Percentiles rank a stretch among this genome's conserved stretches.
These are phyloP conservation scores for Trichomalopsis sarcophagae DNA, from an alignment of 1,140 invertebrate genomes.

Conservation along the genomic window DNA sequence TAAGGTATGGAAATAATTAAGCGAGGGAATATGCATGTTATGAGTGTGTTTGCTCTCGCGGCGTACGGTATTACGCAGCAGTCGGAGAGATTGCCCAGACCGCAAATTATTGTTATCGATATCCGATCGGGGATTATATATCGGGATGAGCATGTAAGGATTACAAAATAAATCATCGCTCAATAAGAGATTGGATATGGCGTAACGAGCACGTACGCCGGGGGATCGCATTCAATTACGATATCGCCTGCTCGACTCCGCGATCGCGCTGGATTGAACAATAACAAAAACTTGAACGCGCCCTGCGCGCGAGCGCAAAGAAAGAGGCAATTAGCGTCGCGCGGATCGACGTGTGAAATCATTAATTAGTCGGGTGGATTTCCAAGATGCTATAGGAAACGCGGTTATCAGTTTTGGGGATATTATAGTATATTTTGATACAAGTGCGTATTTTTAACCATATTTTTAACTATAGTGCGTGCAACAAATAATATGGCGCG, in stretches of 20 bases:
- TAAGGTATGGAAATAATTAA: background rate
- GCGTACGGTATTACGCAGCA: too few relatives aligned
- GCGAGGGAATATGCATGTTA: background rate
- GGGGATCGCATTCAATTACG: slow-evolving; percentile 22
- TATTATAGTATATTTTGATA: too few relatives aligned
- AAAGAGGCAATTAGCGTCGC: slow-evolving; percentile 23
- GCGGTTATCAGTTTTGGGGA: too few relatives aligned
- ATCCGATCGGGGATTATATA: background rate
- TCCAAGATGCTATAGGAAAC: too few relatives aligned
- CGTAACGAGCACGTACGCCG: background rate
- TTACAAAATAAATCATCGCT: background rate
- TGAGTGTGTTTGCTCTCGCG: background rate
- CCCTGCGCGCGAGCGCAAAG: background rate
- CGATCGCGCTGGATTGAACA: slow-evolving; percentile 12
- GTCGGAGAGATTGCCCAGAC: too few relatives aligned
- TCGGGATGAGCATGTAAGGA: background rate
- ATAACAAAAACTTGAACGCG: slow-evolving; percentile 9
- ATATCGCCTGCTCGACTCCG: background rate
- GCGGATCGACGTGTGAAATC: slow-evolving; percentile 17
- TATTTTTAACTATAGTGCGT: too few relatives aligned
- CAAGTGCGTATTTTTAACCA: too few relatives aligned
- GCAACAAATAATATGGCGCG: too few relatives aligned
- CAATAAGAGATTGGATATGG: background rate
- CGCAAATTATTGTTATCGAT: slow-evolving; percentile 6
- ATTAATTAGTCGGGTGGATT: slow-evolving; percentile 10